A percentile compares a stretch with the other conserved stretches of the same genome.
Evolutionary conservation across 2,888 invertebrate genomes (phyloP).

Genomic region (Peribatodes rhomboidaria): DNA sequence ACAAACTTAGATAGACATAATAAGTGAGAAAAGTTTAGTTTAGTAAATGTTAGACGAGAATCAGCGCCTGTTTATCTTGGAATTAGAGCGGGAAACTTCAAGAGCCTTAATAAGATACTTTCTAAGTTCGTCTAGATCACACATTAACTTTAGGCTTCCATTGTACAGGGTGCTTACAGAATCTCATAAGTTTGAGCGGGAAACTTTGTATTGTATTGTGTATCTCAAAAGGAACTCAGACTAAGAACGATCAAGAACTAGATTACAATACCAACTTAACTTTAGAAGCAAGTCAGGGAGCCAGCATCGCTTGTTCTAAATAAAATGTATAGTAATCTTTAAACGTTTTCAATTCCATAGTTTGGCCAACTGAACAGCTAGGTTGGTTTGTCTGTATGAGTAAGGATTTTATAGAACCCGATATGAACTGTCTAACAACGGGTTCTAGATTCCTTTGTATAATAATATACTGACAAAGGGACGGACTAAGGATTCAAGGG

Average conservation of each 20-base stretch:
- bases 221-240: too few relatives aligned
- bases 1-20: too few relatives aligned
- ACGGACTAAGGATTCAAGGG: neutral
- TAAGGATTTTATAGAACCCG: neutral
- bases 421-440: neutral
- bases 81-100: too few relatives aligned
- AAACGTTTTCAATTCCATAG: neutral
- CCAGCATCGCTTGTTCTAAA: neutral
- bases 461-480: constrained; percentile 1
- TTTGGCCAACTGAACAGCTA: neutral
- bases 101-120: too few relatives aligned
- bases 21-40: too few relatives aligned
- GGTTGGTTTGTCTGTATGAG: neutral
- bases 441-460: neutral
- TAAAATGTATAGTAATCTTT: neutral
- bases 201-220: too few relatives aligned
- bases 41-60: too few relatives aligned
- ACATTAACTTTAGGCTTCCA: too few relatives aligned
- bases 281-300: neutral
- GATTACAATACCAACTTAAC: neutral
- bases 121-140: too few relatives aligned
- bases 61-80: too few relatives aligned
- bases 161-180: too few relatives aligned
- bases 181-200: too few relatives aligned
- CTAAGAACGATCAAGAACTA: neutral